A percentile compares a stretch with the other conserved stretches of the same genome.
Evolutionary conservation across 2,113 vertebrate species (phyloP).

Genomic region (Actinemys pallida): DNA sequence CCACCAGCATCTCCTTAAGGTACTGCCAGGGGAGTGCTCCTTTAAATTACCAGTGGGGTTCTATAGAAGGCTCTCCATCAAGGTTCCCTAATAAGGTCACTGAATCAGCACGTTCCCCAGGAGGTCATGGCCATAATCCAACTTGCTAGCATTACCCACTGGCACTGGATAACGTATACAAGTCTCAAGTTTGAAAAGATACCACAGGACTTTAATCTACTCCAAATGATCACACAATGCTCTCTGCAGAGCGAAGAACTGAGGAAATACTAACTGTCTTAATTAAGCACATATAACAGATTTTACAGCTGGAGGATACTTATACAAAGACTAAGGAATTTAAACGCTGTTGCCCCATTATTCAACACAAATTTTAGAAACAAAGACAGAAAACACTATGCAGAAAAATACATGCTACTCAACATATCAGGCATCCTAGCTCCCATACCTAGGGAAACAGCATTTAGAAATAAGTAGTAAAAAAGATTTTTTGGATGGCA

Average conservation of each 20-base stretch:
- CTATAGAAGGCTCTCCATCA: not conserved
- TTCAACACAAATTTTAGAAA: not conserved
- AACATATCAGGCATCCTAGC: not conserved
- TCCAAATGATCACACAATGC: not conserved
- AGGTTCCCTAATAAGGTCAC: not conserved
- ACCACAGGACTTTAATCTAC: not conserved
- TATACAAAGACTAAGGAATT: not conserved
- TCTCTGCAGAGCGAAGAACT: not conserved
- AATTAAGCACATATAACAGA: not conserved
- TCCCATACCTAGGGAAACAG: not conserved
- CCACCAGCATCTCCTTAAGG: not conserved
- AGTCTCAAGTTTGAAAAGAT: not conserved
- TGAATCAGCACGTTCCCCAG: not conserved
- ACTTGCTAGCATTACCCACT: not conserved
- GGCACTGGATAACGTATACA: not conserved
- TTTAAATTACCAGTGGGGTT: not conserved
- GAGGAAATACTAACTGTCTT: not conserved
- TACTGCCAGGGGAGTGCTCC: not conserved
- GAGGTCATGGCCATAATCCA: not conserved
- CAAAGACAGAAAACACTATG: not conserved
- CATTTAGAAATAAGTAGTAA: not conserved
- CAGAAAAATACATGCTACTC: not conserved
- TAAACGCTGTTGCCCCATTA: not conserved
- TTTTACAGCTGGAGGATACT: not conserved
- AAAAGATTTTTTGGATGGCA: not conserved